These are phyloP conservation scores for Rosalia funebris DNA, from an alignment of 2,888 invertebrate species.

Conservation along the genomic window DNA sequence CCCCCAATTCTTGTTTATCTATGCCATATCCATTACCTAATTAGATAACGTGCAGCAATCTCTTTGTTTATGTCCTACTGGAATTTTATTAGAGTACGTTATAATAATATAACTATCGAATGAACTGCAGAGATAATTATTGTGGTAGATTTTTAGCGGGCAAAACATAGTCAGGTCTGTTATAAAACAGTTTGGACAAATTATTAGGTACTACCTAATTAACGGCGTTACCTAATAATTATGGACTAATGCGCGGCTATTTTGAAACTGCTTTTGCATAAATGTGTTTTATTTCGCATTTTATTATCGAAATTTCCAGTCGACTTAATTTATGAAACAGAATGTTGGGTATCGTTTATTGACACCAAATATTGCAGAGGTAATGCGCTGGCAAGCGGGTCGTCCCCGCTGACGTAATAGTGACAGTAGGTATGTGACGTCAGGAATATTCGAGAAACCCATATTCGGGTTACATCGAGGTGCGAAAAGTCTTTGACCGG, in stretches of 20 bases:
- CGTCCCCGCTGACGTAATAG: conserved; percentile 57
- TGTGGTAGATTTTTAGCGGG: not conserved
- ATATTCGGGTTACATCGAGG: conserved; percentile 57
- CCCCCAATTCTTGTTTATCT: conserved; percentile 14
- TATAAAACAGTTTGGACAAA: no score
- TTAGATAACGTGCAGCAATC: conserved; percentile 7
- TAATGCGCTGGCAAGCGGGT: conserved; percentile 41
- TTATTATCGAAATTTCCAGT: conserved; percentile 17
- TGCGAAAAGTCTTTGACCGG: conserved; percentile 57
- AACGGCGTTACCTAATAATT: conserved; percentile 6
- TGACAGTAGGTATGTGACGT: conserved; percentile 55
- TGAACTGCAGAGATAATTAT: not conserved
- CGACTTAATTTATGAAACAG: conserved; percentile 20
- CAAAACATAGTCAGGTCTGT: no score
- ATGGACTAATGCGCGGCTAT: not conserved
- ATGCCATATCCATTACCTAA: conserved; percentile 4
- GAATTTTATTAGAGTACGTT: not conserved
- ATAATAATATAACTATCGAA: conserved; percentile 2
- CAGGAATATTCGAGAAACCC: conserved; percentile 57
- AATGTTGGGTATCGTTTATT: conserved; percentile 45
- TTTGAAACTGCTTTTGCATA: conserved; percentile 18
- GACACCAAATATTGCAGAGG: conserved; percentile 46
- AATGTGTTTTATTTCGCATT: conserved; percentile 5
- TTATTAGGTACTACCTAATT: not conserved
- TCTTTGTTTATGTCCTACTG: conserved; percentile 11